Base-by-base conservation (phyloP, 2,888 invertebrate genomes). In the Calliphora vomitoria region DNA sequence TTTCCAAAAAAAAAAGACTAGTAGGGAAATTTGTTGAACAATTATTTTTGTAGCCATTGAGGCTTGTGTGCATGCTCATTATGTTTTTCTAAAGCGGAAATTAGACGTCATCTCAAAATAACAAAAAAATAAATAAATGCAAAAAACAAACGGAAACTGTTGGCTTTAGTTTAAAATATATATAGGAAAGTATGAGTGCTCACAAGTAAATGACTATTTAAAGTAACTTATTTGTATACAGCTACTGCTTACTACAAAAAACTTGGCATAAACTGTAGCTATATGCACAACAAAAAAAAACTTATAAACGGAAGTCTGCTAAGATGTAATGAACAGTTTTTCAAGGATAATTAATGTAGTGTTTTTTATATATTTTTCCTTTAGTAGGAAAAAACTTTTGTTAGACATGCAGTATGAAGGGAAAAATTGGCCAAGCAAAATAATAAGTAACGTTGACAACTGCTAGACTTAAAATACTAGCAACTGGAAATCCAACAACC, bases 41-140 rank as follows among this genome's bases (percentile, higher is more conserved):
- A 82, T 75, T 68, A 69, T 68, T 82, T 75, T 66, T 82, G 68
- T 75, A 80, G 60, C 74, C 66, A 69, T 68, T 60, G 47, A 74
- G 74, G 72, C 47, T 85, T 75, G 53, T 75, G 55, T 62, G 62
- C 53, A 62, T 60, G 84, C 66, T 79, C 79, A 79, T 79, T 84
- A 74, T 84, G 84, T 79, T 84, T 79, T 84, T 69, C 79, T 79
- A 74, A 79, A 80, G 50, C 53, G 85, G 85, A 85, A 85, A 85
- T 85, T 85, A 81, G 80, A 85, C 80, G 75, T 81, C 85, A 85
- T 85, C 69, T 81, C 31, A 62, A 62, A 64, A 55, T 15, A 44
- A 62, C 13, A 62, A n/a, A 55, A 68, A 35, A 5, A 35, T 6
- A 35, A 35, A 4, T 35, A 35, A 35, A 35, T 35, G 44, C 8